Conservation (phyloP, 2,113 vertebrate species). For the Psettodes erumei region DNA sequence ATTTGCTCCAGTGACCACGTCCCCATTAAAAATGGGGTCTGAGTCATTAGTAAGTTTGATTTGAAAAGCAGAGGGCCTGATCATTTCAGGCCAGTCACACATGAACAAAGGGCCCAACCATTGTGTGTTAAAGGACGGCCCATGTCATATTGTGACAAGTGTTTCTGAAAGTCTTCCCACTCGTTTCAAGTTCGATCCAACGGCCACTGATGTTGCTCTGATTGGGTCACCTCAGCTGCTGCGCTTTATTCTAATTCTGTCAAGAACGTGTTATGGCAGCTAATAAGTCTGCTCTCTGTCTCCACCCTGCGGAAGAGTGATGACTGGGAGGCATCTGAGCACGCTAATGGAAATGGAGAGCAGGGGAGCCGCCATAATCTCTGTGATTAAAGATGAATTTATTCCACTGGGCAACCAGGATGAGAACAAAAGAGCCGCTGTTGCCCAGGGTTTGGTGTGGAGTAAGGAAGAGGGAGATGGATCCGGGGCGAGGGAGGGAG, state of each 20-base stretch:
- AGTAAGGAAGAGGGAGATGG: slow-evolving; percentile 19
- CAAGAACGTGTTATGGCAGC: slow-evolving; percentile 45
- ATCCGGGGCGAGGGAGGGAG: slow-evolving; percentile 1
- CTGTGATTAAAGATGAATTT: slow-evolving; percentile 69
- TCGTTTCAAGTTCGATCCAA: slow-evolving; percentile 30
- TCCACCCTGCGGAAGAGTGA: slow-evolving; percentile 51
- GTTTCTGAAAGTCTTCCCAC: background rate
- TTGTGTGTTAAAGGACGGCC: background rate
- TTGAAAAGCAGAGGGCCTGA: background rate
- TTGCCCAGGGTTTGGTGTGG: slow-evolving; percentile 23
- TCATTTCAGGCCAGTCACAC: background rate
- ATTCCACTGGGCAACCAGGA: slow-evolving; percentile 48
- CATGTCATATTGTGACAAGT: background rate
- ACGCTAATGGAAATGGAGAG: slow-evolving; percentile 59
- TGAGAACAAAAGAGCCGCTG: slow-evolving; percentile 60
- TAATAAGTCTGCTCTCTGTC: slow-evolving; percentile 54
- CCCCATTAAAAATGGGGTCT: background rate
- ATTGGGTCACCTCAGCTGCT: slow-evolving; percentile 17
- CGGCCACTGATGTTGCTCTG: background rate
- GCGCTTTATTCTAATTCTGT: slow-evolving; percentile 57
- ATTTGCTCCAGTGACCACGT: background rate
- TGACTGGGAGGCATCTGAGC: slow-evolving; percentile 41
- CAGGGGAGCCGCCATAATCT: slow-evolving; percentile 47
- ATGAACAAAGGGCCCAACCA: background rate
- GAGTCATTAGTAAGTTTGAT: background rate